Evolutionary conservation across 2,113 vertebrate genomes (phyloP), one percentile per base, ranked within the genome.

Genomic region (Eurypyga helias): DNA sequence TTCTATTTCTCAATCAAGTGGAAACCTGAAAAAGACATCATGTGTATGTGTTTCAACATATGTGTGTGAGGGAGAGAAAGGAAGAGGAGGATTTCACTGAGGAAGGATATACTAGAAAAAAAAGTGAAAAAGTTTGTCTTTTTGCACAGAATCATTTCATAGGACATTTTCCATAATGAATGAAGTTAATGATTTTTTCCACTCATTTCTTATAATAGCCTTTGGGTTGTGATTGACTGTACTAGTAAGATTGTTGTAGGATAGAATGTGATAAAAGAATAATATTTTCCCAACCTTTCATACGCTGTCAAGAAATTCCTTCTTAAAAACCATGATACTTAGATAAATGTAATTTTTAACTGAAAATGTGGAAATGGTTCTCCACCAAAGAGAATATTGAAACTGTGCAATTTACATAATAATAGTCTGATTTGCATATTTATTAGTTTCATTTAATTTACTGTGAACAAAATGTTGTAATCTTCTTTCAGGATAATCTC

Each of bases 371-470:
- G 62, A 96, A 92, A 82, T 4, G 0, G 7, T 66, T 91, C 33
- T 92, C 51, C 36, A 62, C 17, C n/a, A 90, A 84, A 70, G 13
- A 88, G 34, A 91, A 83, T 92, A 66, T 11, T 72, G 70, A 93
- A 83, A 72, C 3, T 2, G 4, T 57, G 0, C 2, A 60, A 94
- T 97, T 97, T 96, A 52, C 83, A 94, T 95, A 94, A 83, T 69
- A 96, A 91, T 91, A 31, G 7, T 9, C 9, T 79, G 11, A 82
- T 96, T 94, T 96, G 49, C 83, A 94, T 96, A 90, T 84, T 86
- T 67, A 96, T 96, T 96, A 76, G 0, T 62, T 96, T 81, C 4
- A 73, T 96, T 96, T 90, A 87, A 94, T 93, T 92, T 94, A 29
- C 14, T 12, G 1, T 17, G 75, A 96, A 66, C 52, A 87, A 86